Conservation (phyloP, 2,113 vertebrate genomes). For the Gavia stellata region DNA sequence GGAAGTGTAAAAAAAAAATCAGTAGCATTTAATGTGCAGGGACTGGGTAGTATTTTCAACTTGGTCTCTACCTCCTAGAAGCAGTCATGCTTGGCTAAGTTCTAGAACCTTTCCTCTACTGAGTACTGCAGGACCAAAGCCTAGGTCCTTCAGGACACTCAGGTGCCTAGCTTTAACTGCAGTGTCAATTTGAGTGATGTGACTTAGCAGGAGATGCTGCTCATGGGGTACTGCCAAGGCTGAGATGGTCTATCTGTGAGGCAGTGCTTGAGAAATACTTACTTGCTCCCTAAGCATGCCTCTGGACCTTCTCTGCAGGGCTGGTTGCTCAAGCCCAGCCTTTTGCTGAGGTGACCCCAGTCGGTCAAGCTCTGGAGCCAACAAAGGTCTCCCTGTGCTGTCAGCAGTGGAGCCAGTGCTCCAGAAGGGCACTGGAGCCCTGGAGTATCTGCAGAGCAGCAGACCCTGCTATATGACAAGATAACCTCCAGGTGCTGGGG, state of each 20-base stretch:
- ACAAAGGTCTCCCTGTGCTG: neutral
- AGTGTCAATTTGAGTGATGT: neutral
- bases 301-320: neutral
- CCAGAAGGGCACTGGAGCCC: neutral
- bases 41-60: neutral
- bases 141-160: neutral
- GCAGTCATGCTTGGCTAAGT: neutral
- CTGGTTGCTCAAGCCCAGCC: neutral
- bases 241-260: neutral
- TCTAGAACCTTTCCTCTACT: neutral
- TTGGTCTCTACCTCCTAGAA: neutral
- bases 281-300: neutral
- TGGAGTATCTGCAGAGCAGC: neutral
- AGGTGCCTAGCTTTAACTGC: neutral
- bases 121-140: neutral
- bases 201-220: neutral
- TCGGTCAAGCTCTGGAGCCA: neutral
- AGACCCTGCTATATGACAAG: neutral
- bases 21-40: neutral
- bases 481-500: neutral
- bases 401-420: neutral
- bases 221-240: neutral
- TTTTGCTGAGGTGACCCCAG: neutral
- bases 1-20: neutral
- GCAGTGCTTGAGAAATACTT: neutral